Evolutionary conservation across 2,888 invertebrate species (phyloP).

Genomic region (Drosophila ustulata): DNA sequence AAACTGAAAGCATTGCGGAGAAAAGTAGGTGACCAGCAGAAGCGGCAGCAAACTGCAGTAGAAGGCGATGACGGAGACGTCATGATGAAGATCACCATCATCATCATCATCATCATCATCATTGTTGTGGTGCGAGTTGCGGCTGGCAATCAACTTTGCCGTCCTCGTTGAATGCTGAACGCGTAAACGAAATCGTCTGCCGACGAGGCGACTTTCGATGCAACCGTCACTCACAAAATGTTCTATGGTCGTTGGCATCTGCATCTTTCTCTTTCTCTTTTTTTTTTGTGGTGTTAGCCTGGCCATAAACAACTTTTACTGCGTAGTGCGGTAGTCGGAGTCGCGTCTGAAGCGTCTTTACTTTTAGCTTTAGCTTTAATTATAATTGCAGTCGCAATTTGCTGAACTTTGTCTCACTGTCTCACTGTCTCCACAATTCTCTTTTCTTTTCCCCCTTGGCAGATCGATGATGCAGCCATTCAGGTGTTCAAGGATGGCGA

Average conservation of each 20-base stretch:
- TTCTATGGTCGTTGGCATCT: conserved; percentile 65
- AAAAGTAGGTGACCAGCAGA: conserved; percentile 75
- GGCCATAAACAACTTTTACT: conserved; percentile 79
- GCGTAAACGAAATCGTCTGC: conserved; percentile 72
- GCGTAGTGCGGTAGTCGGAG: conserved; percentile 66
- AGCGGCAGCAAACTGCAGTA: conserved; percentile 1
- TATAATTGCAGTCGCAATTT: conserved; percentile 64
- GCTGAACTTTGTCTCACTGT: conserved; percentile 31
- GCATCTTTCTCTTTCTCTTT: conserved; percentile 68
- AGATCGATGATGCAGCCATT: conserved; percentile 98
- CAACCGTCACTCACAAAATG: conserved; percentile 63
- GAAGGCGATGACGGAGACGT: conserved; percentile 31
- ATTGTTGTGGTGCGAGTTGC: neutral
- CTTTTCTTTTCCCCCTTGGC: conserved; percentile 24
- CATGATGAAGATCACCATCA: conserved; percentile 10
- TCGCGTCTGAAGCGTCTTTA: conserved; percentile 42
- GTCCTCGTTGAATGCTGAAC: conserved; percentile 27
- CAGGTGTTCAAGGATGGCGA: conserved; percentile 99
- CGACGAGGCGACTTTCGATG: conserved; percentile 63
- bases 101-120: conserved; percentile 23
- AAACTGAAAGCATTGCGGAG: conserved; percentile 62
- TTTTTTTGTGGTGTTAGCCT: conserved; percentile 12
- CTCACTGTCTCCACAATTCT: neutral
- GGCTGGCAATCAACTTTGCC: conserved; percentile 56
- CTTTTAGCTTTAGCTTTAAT: conserved; percentile 66